Evolutionary conservation across 2,797 vertebrate genomes (phyloP), one percentile per base, ranked within the genome.

Genomic region (Odontamblyopus lacepedii): DNA sequence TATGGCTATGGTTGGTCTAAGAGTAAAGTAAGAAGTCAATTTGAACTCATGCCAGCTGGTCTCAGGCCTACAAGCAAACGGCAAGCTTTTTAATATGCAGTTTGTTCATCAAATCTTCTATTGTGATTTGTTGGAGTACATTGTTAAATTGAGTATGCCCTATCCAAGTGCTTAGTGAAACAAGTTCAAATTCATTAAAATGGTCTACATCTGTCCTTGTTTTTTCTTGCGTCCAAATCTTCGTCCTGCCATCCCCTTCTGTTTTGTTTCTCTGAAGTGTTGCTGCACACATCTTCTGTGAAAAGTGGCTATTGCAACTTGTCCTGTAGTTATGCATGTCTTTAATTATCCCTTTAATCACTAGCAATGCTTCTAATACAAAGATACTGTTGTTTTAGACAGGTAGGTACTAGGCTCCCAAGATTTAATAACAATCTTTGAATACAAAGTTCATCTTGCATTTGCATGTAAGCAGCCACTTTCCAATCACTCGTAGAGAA

Each of bases 1-100:
- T 84, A 80, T 88, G 83, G 73, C 73, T 70, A 84, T 30, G 80
- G 83, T 87, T 88, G 87, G 83, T 83, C 87, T 87, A 85, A 85
- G 86, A 85, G 86, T 76, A 83, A 86, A 63, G 83, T 84, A 84
- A 88, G 83, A 85, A 78, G 75, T 86, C 73, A 87, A 62, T 88
- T 89, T 93, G 87, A 86, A 87, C 55, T 2, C 0, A 26, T 76
- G 81, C 86, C 92, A 92, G 81, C 71, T 92, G 91, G 89, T 85
- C 77, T 64, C 30, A 29, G 75, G 83, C 85, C 83, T 76, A 72
- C 35, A 19, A 85, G 78, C 68, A 74, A 75, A 72, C 68, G n/a
- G 67, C 66, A 48, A 77, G 38, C 51, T 75, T 48, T 48, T 48
- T 48, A 48, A 48, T 48, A 48, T 48, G 69, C 59, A 66, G 51